Conservation (phyloP, 2,888 invertebrate species). For the Nephrotoma guestfalica region DNA sequence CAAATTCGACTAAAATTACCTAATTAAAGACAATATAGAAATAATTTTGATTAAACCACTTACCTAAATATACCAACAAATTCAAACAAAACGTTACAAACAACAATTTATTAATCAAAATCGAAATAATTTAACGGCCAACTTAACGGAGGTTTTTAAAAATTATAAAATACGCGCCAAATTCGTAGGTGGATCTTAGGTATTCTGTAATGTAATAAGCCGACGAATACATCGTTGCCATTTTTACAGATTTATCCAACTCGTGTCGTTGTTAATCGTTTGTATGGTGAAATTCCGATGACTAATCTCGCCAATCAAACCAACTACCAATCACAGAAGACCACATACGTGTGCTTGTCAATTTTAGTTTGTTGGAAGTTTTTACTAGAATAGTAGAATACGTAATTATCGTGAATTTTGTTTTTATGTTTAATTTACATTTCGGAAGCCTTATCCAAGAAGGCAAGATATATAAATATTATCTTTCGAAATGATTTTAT, state of each 20-base stretch:
- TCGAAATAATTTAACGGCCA: too few species aligned
- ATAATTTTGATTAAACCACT: too few species aligned
- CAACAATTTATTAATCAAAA: too few species aligned
- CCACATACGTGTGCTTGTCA: neutral
- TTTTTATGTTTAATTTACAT: neutral
- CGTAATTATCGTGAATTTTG: neutral
- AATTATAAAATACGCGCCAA: too few species aligned
- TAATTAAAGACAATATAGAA: too few species aligned
- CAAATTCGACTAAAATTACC: too few species aligned
- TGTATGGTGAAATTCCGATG: neutral
- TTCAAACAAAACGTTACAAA: too few species aligned
- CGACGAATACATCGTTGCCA: too few species aligned
- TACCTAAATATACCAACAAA: too few species aligned
- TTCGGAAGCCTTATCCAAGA: neutral
- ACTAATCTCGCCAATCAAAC: neutral
- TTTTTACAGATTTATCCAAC: neutral
- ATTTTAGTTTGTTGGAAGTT: slow-evolving; percentile 2
- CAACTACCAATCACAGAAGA: neutral
- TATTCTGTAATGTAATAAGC: too few species aligned
- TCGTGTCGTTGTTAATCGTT: neutral
- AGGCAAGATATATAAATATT: neutral
- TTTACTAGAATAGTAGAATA: neutral
- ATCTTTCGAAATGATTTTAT: neutral
- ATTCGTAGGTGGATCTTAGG: too few species aligned
- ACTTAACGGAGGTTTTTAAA: too few species aligned